Conservation (phyloP, 2,888 invertebrate species). For the Yponomeuta evonymella region DNA sequence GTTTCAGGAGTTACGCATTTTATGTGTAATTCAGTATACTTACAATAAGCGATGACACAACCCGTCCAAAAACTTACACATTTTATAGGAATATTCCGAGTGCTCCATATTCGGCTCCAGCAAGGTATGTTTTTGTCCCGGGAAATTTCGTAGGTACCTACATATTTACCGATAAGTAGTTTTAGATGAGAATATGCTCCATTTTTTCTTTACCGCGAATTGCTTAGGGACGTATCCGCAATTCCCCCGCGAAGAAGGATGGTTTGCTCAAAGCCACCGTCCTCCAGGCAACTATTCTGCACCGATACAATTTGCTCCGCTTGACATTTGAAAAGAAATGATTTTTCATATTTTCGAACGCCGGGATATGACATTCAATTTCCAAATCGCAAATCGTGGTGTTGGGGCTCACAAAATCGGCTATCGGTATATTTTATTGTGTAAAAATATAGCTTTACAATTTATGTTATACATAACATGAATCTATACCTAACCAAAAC, state of each 20-base stretch:
- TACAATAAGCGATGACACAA: no score
- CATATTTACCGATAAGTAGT: conserved; percentile 35
- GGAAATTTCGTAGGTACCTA: neutral
- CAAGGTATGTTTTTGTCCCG: no score
- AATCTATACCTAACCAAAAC: neutral
- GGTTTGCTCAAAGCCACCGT: conserved; percentile 9
- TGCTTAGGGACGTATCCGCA: conserved; percentile 41
- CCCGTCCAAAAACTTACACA: no score
- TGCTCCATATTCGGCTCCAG: no score
- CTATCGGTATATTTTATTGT: conserved; percentile 1
- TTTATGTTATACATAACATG: neutral
- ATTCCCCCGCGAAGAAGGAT: conserved; percentile 33
- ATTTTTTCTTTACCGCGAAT: conserved; percentile 35
- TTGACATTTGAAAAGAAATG: conserved; percentile 9
- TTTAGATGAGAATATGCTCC: conserved; percentile 30
- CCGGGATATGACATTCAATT: conserved; percentile 10
- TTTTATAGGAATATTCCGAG: no score
- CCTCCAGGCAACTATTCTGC: neutral
- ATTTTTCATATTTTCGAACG: conserved; percentile 12
- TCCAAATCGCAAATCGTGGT: neutral
- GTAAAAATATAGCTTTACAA: neutral
- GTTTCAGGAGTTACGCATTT: no score
- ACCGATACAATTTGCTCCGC: conserved; percentile 7
- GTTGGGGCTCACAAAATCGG: neutral
- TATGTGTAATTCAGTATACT: no score